A percentile compares a stretch with the other conserved stretches of the same genome.
Conservation (phyloP, 2,797 vertebrate genomes). For the Adelosebastes latens region DNA sequence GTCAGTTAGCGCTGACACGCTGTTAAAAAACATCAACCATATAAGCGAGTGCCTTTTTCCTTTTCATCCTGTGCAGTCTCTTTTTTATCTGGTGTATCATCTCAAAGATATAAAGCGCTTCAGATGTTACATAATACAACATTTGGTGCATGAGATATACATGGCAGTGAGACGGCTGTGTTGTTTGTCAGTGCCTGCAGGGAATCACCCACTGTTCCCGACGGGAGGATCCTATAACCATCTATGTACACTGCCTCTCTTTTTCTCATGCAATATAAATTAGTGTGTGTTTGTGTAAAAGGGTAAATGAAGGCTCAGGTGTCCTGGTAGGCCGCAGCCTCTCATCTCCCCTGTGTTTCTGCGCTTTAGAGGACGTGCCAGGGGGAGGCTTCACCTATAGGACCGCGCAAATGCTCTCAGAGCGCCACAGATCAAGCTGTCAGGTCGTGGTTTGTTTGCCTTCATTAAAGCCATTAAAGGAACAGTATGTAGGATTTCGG, state of each 20-base stretch:
- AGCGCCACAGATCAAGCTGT: background rate
- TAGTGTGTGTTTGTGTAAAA: slow-evolving; percentile 18
- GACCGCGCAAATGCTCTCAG: background rate
- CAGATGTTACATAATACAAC: slow-evolving; percentile 20
- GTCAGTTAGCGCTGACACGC: slow-evolving; percentile 15
- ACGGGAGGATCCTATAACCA: slow-evolving; percentile 57
- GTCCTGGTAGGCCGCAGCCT: slow-evolving; percentile 27
- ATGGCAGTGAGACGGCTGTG: background rate
- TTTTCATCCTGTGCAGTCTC: background rate
- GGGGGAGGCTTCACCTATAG: background rate
- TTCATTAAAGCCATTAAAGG: background rate
- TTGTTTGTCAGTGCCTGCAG: slow-evolving; percentile 30
- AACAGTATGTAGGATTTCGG: no score
- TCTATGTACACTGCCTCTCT: slow-evolving; percentile 44
- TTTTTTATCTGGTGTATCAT: background rate
- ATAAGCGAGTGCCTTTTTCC: background rate
- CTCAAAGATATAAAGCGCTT: background rate
- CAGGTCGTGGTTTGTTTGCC: background rate
- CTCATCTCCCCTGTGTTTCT: slow-evolving; percentile 34
- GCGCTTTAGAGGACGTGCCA: slow-evolving; percentile 38
- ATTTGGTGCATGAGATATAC: slow-evolving; percentile 27
- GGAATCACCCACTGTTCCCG: slow-evolving; percentile 56
- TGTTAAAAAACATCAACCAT: slow-evolving; percentile 14
- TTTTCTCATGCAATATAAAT: slow-evolving; percentile 67
- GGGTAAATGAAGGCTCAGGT: slow-evolving; percentile 57